Percentiles rank a stretch among this genome's conserved stretches.
phyloP scores from a whole-genome alignment of 35 echinoderm and acorn worm species.

The Ptychodera flava region DNA sequence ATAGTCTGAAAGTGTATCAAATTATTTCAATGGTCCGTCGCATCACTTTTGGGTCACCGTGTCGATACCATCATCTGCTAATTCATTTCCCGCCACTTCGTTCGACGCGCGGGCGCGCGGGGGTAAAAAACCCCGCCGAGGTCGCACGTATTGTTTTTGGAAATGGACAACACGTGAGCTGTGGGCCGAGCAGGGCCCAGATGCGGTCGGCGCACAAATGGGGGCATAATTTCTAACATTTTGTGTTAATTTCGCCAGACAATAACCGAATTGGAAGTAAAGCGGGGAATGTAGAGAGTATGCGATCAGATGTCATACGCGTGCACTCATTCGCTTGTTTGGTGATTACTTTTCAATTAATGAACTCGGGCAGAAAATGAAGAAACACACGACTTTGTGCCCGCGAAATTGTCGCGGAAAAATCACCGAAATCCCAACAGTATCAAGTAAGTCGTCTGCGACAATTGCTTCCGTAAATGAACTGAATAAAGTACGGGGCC shows the following conservation, averaged over 20 bases:
- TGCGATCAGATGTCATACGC: neutral
- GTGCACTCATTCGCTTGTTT: neutral
- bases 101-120: too few species aligned
- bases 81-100: too few species aligned
- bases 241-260: neutral
- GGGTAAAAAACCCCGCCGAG: too few species aligned
- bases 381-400: neutral
- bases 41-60: neutral
- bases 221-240: neutral
- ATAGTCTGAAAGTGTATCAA: neutral
- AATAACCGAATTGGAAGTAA: neutral
- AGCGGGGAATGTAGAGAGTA: neutral
- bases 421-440: neutral
- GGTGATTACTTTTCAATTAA: neutral
- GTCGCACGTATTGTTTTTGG: neutral
- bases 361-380: neutral
- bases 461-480: neutral
- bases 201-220: neutral
- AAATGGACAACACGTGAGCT: neutral
- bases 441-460: neutral
- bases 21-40: neutral
- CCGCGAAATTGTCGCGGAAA: neutral
- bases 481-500: neutral
- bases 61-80: neutral
- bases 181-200: neutral